phyloP scores from a whole-genome alignment of 2,113 vertebrate species.

The Pleuronectes platessa region DNA sequence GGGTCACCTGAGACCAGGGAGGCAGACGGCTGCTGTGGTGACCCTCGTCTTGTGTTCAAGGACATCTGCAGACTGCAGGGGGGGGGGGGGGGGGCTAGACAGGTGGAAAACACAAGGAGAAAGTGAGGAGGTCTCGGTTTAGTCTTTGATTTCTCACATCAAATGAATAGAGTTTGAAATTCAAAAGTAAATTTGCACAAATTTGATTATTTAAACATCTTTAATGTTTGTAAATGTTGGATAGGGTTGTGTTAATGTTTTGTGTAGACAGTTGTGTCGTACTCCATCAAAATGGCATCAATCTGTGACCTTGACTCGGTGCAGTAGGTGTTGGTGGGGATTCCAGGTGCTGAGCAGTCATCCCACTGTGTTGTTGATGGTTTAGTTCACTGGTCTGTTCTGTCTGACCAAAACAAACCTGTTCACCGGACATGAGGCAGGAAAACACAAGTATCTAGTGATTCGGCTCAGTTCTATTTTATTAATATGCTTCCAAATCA shows the following conservation, averaged over 20 bases:
- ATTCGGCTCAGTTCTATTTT: no score
- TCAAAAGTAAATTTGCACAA: not conserved
- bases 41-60: constrained; percentile 66
- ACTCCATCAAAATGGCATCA: not conserved
- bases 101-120: no score
- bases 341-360: not conserved
- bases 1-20: constrained; percentile 15
- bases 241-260: not conserved
- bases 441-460: no score
- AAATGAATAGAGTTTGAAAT: not conserved
- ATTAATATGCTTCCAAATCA: no score
- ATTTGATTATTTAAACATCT: not conserved
- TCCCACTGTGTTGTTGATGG: not conserved
- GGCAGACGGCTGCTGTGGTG: constrained; percentile 38
- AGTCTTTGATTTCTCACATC: no score
- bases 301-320: constrained; percentile 39
- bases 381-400: not conserved
- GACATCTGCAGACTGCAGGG: constrained; percentile 33
- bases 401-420: no score
- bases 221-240: no score
- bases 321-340: not conserved
- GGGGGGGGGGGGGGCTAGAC: no score
- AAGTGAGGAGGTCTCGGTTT: no score
- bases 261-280: not conserved
- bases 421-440: no score